Base-by-base conservation (phyloP, 2,888 invertebrate species). In the Acleris sparsana region DNA sequence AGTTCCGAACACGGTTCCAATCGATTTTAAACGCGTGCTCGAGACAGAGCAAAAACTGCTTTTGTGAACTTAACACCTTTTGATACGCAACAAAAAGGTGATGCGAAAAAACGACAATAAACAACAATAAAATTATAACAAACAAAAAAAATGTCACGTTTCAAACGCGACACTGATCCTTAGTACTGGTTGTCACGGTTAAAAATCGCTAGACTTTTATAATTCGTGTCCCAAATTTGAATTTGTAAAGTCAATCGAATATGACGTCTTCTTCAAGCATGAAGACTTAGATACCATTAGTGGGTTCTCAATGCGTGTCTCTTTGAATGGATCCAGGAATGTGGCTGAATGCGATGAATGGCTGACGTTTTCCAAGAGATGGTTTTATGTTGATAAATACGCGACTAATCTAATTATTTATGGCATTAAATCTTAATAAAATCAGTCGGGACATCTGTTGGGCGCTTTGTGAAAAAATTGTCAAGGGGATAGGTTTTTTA, bases 371-470 rank as follows among this genome's bases (percentile, higher is more conserved):
- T 88, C 87, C 88, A 80, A 80, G 77, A 80, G 89, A 92, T 88
- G 87, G 81, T 85, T 88, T 84, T 84, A 83, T 87, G 86, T 88
- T 91, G 92, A 92, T 92, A 92, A 90, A 92, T 91, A 90, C 86
- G 88, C 77, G 84, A 88, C 92, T 92, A 92, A 92, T 92, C 91
- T 89, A 92, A 92, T 92, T 92, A 92, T 92, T 92, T 92, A 92
- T 90, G 92, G 92, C 78, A 88, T 89, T 86, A 88, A 89, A 90
- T 84, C 78, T 84, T 83, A 80, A 89, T 89, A 88, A 89, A 88
- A 83, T 82, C 74, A 72, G 69, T 70, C 74, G 74, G 75, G 78
- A 83, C 91, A 90, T 85, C 90, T 91, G 90, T 85, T 82, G 61
- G 52, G 56, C 16, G 61, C 63, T 67, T 56, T 62, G 22, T 64